Evolutionary conservation across 2,888 invertebrate genomes (phyloP).

Genomic region (Drosophila stalkeri): DNA sequence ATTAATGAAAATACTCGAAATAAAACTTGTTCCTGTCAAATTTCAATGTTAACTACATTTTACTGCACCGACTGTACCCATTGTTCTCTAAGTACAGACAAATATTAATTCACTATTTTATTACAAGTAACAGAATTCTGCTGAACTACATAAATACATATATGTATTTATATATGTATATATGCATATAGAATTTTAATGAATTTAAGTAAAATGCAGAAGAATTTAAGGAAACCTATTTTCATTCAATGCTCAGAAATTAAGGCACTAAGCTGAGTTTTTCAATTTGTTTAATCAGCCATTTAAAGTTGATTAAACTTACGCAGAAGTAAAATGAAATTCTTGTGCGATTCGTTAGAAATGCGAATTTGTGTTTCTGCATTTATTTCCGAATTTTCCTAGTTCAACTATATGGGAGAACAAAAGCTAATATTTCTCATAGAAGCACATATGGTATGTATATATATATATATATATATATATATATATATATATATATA

Average conservation of each 20-base stretch:
- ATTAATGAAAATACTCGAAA: not conserved
- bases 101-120: not conserved
- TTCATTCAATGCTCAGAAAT: not conserved
- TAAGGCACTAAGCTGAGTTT: constrained; percentile 1
- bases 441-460: not conserved
- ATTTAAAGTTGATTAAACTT: not conserved
- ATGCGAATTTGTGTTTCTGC: not conserved
- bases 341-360: constrained; percentile 1
- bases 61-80: not conserved
- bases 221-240: not conserved
- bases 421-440: not conserved
- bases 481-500: not conserved
- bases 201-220: not conserved
- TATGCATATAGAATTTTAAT: not conserved
- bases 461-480: not conserved
- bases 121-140: not conserved
- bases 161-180: not conserved
- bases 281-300: constrained; percentile 3
- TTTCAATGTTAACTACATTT: not conserved
- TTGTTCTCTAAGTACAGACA: not conserved
- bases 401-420: not conserved
- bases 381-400: constrained; percentile 7
- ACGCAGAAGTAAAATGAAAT: constrained; percentile 1
- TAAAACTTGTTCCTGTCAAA: not conserved
- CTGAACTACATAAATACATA: not conserved